Evolutionary conservation across 2,888 invertebrate genomes (phyloP).

Genomic region (Eulithis testata): DNA sequence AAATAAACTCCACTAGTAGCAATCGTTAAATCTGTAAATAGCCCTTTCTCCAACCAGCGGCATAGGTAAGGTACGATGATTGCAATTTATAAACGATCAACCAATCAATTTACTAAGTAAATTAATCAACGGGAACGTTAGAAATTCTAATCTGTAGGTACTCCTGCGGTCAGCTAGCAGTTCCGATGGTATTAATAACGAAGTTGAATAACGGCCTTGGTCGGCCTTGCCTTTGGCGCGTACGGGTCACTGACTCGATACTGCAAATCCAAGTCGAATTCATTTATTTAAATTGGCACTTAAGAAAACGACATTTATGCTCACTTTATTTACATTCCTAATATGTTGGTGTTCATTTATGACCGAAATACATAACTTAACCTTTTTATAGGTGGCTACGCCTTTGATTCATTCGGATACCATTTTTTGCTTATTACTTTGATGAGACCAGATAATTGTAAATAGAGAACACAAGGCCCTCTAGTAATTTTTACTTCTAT

Average conservation of each 20-base stretch:
- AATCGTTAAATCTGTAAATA: constrained; percentile 3
- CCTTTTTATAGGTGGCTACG: not conserved
- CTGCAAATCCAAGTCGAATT: constrained; percentile 25
- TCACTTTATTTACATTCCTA: constrained; percentile 9
- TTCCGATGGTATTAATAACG: constrained; percentile 33
- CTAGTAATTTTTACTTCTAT: too few relatives aligned
- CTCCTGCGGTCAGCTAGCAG: constrained; percentile 31
- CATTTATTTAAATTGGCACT: constrained; percentile 8
- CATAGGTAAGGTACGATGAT: not conserved
- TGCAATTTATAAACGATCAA: constrained; percentile 15
- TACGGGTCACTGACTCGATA: constrained; percentile 52
- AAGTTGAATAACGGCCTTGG: constrained; percentile 70
- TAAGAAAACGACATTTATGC: constrained; percentile 8
- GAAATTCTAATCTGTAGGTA: constrained; percentile 19
- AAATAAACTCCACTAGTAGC: too few relatives aligned
- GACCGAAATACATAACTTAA: constrained; percentile 1
- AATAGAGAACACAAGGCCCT: not conserved
- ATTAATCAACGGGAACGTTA: constrained; percentile 35
- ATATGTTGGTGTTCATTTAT: constrained; percentile 4
- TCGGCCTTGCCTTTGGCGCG: constrained; percentile 72
- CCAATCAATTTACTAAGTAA: constrained; percentile 34
- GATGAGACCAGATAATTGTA: not conserved
- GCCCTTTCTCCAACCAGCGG: constrained; percentile 9
- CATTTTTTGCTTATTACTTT: constrained; percentile 7
- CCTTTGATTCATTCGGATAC: constrained; percentile 12